phyloP scores from a whole-genome alignment of 1,140 invertebrate species.

The Micrasema longulum region DNA sequence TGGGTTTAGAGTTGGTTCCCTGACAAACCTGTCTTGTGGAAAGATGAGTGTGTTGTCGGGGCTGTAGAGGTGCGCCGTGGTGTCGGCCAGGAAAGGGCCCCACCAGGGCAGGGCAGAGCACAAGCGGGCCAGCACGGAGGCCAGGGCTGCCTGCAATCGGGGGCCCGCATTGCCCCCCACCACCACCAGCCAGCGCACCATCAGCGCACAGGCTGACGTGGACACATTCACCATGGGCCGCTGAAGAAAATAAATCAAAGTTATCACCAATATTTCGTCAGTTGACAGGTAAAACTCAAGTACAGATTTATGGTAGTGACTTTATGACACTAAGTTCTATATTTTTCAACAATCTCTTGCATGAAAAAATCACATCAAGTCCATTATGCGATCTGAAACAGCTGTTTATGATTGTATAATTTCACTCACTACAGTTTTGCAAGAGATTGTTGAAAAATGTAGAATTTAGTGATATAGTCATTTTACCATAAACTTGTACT shows the following conservation, averaged over 20 bases:
- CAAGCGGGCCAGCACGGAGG: conserved; percentile 82
- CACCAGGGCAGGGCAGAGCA: conserved; percentile 87
- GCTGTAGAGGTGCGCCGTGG: conserved; percentile 82
- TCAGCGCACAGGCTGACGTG: conserved; percentile 43
- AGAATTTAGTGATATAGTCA: too few species aligned
- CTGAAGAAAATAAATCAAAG: conserved; percentile 24
- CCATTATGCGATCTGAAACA: too few species aligned
- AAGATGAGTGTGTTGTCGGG: conserved; percentile 82
- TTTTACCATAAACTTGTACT: too few species aligned
- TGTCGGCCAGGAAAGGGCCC: conserved; percentile 88
- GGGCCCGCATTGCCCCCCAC: conserved; percentile 62
- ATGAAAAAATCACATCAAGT: too few species aligned
- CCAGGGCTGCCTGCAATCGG: conserved; percentile 78
- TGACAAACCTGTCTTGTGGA: conserved; percentile 84
- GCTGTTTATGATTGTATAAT: too few species aligned
- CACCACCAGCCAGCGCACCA: conserved; percentile 57
- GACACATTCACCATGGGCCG: conserved; percentile 36
- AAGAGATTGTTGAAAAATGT: too few species aligned
- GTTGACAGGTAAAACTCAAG: too few species aligned
- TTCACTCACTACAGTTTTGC: too few species aligned
- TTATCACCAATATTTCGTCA: too few species aligned
- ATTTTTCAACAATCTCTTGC: too few species aligned
- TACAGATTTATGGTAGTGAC: too few species aligned
- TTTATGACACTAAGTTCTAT: too few species aligned
- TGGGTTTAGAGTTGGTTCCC: conserved; percentile 4